Percentiles rank a stretch among this genome's conserved stretches.
These are phyloP conservation scores for Etheostoma spectabile DNA, from an alignment of 2,113 vertebrate genomes.

Conservation along the genomic window DNA sequence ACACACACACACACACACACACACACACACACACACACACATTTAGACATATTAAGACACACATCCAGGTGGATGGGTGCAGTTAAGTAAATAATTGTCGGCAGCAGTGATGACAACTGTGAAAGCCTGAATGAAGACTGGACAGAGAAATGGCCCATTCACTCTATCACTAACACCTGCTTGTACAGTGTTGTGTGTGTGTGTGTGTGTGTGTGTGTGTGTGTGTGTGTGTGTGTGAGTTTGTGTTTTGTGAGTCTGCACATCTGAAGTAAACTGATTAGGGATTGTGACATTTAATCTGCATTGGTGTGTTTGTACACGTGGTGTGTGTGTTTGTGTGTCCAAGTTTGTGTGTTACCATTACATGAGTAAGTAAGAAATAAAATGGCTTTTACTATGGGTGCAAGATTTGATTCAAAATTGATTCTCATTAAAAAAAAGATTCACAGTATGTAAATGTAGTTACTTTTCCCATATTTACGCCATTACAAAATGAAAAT, in stretches of 20 bases:
- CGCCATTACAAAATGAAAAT: no score
- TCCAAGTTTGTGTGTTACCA: neutral
- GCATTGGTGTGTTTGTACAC: conserved; percentile 18
- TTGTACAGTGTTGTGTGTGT: neutral
- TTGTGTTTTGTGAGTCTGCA: neutral
- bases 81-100: conserved; percentile 55
- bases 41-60: conserved; percentile 1
- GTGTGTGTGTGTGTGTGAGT: neutral
- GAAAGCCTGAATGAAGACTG: conserved; percentile 47
- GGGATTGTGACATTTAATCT: conserved; percentile 36
- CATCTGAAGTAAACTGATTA: conserved; percentile 36
- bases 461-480: no score
- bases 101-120: conserved; percentile 50
- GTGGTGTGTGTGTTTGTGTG: neutral
- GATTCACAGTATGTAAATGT: no score
- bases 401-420: no score
- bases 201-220: conserved; percentile 16
- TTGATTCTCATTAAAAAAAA: no score
- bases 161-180: conserved; percentile 58
- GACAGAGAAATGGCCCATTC: conserved; percentile 64
- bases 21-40: conserved; percentile 17
- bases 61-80: conserved; percentile 35
- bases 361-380: neutral
- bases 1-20: conserved; percentile 2
- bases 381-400: no score